Evolutionary conservation across 2,797 vertebrate species (phyloP).

Genomic region (Phoebastria nigripes): DNA sequence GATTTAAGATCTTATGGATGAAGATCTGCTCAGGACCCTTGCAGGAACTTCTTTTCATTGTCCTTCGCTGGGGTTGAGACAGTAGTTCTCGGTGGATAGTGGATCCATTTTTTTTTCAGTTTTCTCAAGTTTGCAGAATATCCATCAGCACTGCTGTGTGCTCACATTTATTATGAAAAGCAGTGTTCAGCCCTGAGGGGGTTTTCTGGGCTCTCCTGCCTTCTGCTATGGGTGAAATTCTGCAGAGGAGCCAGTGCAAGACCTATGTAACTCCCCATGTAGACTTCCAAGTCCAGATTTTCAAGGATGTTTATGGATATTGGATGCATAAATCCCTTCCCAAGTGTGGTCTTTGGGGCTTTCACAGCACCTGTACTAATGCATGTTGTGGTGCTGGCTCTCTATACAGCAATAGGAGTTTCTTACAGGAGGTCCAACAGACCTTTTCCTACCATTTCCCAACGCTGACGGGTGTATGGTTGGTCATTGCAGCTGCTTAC

Average conservation of each 20-base stretch:
- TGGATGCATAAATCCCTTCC: not conserved
- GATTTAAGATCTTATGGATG: not conserved
- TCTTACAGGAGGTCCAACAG: not conserved
- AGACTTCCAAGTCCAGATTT: not conserved
- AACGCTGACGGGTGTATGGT: not conserved
- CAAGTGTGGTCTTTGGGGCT: not conserved
- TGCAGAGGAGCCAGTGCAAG: not conserved
- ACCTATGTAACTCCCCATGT: not conserved
- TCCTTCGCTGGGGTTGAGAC: not conserved
- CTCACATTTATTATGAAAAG: not conserved
- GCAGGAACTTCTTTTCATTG: not conserved
- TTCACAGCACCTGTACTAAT: not conserved
- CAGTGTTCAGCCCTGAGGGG: not conserved
- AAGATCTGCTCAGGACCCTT: not conserved
- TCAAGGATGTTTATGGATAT: not conserved
- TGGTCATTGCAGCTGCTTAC: not conserved
- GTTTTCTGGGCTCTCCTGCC: not conserved
- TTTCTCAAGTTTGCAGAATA: not conserved
- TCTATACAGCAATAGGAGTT: rapidly evolving
- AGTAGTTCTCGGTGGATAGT: not conserved
- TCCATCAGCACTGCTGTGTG: rapidly evolving
- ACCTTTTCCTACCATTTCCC: not conserved
- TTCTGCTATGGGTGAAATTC: not conserved
- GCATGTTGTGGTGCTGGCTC: not conserved
- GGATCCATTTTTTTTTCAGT: not conserved